Percentiles rank a stretch among this genome's conserved stretches.
Conservation (phyloP, 2,888 invertebrate species). For the Agriopis aurantiaria region DNA sequence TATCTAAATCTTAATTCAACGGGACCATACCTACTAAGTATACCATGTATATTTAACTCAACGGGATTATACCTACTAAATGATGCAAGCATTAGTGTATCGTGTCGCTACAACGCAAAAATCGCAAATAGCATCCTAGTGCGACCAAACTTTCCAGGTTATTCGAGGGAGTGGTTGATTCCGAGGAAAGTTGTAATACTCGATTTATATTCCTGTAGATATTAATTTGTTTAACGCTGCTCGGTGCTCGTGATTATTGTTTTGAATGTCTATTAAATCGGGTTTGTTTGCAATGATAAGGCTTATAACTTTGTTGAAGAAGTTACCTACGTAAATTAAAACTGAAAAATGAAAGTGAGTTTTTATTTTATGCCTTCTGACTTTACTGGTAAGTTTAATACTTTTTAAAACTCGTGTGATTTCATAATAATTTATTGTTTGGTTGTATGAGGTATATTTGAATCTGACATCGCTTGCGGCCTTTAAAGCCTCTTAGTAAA, state of each 20-base stretch:
- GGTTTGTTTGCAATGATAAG: conserved; percentile 11
- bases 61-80: no score
- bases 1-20: no score
- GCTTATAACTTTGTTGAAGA: not conserved
- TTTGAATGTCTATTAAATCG: conserved; percentile 19
- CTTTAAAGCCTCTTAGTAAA: no score
- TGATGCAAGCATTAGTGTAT: not conserved
- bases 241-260: conserved; percentile 20
- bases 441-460: no score
- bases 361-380: not conserved
- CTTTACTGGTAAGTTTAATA: no score
- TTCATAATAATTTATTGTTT: no score
- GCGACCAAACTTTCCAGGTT: conserved; percentile 1
- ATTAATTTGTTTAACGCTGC: conserved; percentile 21
- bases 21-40: no score
- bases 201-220: conserved; percentile 31
- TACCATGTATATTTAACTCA: no score
- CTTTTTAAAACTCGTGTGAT: no score
- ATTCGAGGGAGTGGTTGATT: conserved; percentile 28
- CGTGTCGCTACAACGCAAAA: not conserved
- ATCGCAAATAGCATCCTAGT: not conserved
- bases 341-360: not conserved
- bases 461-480: no score
- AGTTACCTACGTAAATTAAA: not conserved
- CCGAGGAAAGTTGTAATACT: conserved; percentile 33